Evolutionary conservation across 2,113 vertebrate species (phyloP), one percentile per base, ranked within the genome.

Genomic region (Raja brachyura): DNA sequence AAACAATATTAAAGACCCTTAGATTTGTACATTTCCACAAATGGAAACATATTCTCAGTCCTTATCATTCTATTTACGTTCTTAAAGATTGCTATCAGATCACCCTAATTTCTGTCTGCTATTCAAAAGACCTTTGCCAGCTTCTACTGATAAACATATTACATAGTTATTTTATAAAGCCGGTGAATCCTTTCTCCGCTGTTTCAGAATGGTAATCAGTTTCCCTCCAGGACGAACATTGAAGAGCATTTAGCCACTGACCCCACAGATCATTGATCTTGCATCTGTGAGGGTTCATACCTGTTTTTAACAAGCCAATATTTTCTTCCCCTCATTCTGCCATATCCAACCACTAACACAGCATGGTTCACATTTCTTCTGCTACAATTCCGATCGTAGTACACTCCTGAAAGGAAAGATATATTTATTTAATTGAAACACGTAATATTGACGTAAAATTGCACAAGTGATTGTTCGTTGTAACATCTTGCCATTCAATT

Each of bases 231-330:
- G 3, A 90, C 8, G 88, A 90, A 90, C 11, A 66, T 28, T 16
- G 20, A 90, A 31, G 59, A 18, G 14, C 18, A 16, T 39, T 68
- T 18, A 66, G 88, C 33, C 61, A 66, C 61, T 90, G 66, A 28
- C 59, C 33, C 28, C 28, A 39, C 28, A 39, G 18, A 68, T 68
- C 66, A 14, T 68, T 68, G 16, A 20, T 59, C 56, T 11, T 28
- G 11, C 20, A 11, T 59, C 25, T 22, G 25, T 28, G 54, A 59
- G 11, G 28, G 48, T 59, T 59, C 4, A 39, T 93, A 93, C 93
- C 93, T 93, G 79, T 93, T 93, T 83, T 93, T 93, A 83, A 93
- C 76, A 56, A 86, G 85, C 93, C 93, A 93, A 61, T 77, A 93
- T 0, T 77, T 66, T 1, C 5, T 56, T 61, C 74, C 5, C 13